Percentiles rank a stretch among this genome's conserved stretches.
Conservation (phyloP, 2,797 vertebrate genomes). For the Scomberomorus guttatus region DNA sequence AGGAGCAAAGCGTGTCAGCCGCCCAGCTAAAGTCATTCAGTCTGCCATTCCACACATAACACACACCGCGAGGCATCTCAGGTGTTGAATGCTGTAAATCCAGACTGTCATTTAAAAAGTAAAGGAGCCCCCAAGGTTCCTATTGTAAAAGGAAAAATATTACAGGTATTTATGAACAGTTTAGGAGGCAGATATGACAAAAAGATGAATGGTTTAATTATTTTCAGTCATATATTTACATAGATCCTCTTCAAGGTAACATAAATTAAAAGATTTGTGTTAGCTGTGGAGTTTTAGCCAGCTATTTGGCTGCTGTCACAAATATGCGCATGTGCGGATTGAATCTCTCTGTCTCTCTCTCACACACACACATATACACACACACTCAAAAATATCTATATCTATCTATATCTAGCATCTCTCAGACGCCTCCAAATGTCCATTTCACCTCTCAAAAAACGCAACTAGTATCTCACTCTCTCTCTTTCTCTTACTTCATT, state of each 20-base stretch:
- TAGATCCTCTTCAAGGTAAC: slow-evolving; percentile 3
- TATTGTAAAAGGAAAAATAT: slow-evolving; percentile 24
- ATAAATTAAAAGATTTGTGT: background rate
- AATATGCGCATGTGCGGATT: background rate
- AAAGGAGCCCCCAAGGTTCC: slow-evolving; percentile 33
- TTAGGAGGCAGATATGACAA: slow-evolving; percentile 35
- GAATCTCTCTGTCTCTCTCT: background rate
- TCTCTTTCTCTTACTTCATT: background rate
- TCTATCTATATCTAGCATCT: too few species aligned
- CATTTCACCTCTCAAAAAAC: slow-evolving; percentile 7
- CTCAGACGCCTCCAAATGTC: background rate
- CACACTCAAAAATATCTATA: background rate
- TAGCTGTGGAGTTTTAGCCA: background rate
- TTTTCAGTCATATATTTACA: slow-evolving; percentile 20
- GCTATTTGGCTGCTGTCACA: slow-evolving; percentile 1
- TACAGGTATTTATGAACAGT: slow-evolving; percentile 43
- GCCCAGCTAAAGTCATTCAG: background rate
- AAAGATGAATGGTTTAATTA: slow-evolving; percentile 26
- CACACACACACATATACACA: background rate
- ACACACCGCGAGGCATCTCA: slow-evolving; percentile 17
- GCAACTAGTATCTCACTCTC: background rate
- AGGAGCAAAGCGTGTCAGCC: background rate
- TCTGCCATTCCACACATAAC: slow-evolving; percentile 1
- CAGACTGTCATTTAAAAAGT: slow-evolving; percentile 4
- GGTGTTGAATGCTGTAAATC: slow-evolving; percentile 48